Conservation (phyloP, 2,797 vertebrate species). For the Lacerta viridis region DNA sequence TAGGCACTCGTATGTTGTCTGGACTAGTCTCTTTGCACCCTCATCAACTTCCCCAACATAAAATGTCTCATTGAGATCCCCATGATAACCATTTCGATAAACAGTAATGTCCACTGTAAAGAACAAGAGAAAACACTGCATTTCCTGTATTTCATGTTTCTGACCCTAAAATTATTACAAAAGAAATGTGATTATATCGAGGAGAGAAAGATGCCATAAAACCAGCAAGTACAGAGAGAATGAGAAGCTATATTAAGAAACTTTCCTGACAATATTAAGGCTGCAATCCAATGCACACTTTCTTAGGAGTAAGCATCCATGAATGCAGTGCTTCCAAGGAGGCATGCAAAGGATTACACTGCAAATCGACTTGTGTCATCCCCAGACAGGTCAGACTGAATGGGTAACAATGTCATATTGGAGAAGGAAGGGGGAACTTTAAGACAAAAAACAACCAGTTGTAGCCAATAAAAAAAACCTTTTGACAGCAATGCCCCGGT, state of each 20-base stretch:
- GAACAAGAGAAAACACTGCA: conserved; percentile 32
- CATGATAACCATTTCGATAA: conserved; percentile 97
- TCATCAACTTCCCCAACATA: conserved; percentile 96
- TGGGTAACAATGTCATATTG: not conserved
- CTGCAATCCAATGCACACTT: too few species aligned
- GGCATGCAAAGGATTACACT: too few species aligned
- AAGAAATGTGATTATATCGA: not conserved
- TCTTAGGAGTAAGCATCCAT: too few species aligned
- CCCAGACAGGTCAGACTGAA: not conserved
- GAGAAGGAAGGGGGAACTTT: not conserved
- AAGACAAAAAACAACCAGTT: not conserved
- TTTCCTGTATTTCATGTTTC: not conserved
- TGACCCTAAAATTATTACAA: not conserved
- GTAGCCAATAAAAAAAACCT: not conserved
- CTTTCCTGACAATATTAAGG: not conserved
- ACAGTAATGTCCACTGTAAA: conserved; percentile 97
- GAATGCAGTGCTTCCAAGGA: too few species aligned
- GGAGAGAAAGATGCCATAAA: not conserved
- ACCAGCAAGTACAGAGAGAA: not conserved
- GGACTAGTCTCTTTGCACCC: conserved; percentile 91
- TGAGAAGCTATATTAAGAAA: not conserved
- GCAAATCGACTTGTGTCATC: not conserved
- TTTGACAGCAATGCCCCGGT: not conserved
- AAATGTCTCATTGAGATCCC: conserved; percentile 98
- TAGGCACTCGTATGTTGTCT: conserved; percentile 97